Evolutionary conservation across 2,888 invertebrate genomes (phyloP).

Genomic region (Drosophila ustulata): DNA sequence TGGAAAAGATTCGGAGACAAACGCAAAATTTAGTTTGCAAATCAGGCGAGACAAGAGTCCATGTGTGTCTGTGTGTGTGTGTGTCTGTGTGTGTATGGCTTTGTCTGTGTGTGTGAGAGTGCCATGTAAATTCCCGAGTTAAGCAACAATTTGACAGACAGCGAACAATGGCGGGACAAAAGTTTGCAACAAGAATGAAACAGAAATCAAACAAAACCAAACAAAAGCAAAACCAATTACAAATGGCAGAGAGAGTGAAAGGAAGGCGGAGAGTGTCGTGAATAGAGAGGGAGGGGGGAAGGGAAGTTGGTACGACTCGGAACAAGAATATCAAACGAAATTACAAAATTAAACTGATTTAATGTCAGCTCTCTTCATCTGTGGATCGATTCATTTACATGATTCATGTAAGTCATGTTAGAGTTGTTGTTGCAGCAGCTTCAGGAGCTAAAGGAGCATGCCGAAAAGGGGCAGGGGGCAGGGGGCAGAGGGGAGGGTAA

Average conservation of each 20-base stretch:
- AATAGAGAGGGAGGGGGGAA: not conserved
- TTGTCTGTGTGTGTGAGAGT: conserved; percentile 30
- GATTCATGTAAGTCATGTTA: conserved; percentile 62
- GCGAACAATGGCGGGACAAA: conserved; percentile 59
- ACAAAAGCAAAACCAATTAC: conserved; percentile 74
- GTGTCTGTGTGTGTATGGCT: conserved; percentile 11
- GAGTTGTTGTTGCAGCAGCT: conserved; percentile 45
- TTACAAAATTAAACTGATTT: conserved; percentile 78
- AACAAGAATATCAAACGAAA: conserved; percentile 71
- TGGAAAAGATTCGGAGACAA: conserved; percentile 42
- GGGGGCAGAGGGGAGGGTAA: conserved; percentile 8
- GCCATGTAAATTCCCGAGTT: conserved; percentile 58
- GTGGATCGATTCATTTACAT: conserved; percentile 47
- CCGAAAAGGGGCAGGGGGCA: too few species aligned
- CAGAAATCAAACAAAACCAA: conserved; percentile 67
- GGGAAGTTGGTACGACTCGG: conserved; percentile 3
- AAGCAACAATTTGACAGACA: conserved; percentile 64
- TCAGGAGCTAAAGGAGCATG: not conserved
- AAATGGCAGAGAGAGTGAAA: conserved; percentile 26
- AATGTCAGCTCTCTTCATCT: conserved; percentile 51
- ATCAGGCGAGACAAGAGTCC: conserved; percentile 46
- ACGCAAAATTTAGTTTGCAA: conserved; percentile 71
- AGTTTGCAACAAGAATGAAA: conserved; percentile 55
- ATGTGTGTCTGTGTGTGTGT: conserved; percentile 18
- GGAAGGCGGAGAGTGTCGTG: not conserved